A percentile compares a stretch with the other conserved stretches of the same genome.
phyloP scores from a whole-genome alignment of 2,888 invertebrate genomes.

The Pristionchus maxplancki region DNA sequence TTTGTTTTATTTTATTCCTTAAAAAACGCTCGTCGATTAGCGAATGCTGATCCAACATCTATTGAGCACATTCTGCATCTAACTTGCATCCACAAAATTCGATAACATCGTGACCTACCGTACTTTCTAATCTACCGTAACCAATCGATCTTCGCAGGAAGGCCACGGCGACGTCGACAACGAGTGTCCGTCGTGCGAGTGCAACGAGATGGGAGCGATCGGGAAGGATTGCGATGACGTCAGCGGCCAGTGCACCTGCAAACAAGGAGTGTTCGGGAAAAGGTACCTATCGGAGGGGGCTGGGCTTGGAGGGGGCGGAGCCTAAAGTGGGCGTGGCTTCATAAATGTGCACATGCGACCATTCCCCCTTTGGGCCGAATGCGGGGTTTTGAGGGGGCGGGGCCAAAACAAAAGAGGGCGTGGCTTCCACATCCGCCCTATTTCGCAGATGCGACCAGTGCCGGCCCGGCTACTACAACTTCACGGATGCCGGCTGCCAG shows the following conservation, averaged over 20 bases:
- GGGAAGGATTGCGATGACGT: slow-evolving; percentile 72
- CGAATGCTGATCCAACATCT: neutral
- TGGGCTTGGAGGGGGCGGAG: neutral
- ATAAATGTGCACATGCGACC: slow-evolving; percentile 78
- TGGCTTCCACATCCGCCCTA: neutral
- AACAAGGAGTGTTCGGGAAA: slow-evolving; percentile 79
- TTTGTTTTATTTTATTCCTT: neutral
- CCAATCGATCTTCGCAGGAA: slow-evolving; percentile 77
- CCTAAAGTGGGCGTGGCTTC: neutral
- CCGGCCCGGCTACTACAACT: slow-evolving; percentile 77
- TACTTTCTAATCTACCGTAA: neutral
- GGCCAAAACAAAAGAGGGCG: neutral
- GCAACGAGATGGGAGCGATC: slow-evolving; percentile 69
- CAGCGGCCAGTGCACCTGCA: slow-evolving; percentile 79
- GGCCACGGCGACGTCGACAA: slow-evolving; percentile 87
- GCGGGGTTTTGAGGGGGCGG: neutral
- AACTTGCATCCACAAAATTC: no score
- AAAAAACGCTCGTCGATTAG: neutral
- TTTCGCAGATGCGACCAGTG: slow-evolving; percentile 77
- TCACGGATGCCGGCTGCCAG: slow-evolving; percentile 75
- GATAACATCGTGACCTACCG: neutral
- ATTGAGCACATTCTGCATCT: neutral
- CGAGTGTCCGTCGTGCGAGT: slow-evolving; percentile 87
- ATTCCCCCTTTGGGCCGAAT: slow-evolving; percentile 78
- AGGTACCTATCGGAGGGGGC: slow-evolving; percentile 46